phyloP scores from a whole-genome alignment of 2,888 invertebrate genomes.

The Folsomia manolachei region DNA sequence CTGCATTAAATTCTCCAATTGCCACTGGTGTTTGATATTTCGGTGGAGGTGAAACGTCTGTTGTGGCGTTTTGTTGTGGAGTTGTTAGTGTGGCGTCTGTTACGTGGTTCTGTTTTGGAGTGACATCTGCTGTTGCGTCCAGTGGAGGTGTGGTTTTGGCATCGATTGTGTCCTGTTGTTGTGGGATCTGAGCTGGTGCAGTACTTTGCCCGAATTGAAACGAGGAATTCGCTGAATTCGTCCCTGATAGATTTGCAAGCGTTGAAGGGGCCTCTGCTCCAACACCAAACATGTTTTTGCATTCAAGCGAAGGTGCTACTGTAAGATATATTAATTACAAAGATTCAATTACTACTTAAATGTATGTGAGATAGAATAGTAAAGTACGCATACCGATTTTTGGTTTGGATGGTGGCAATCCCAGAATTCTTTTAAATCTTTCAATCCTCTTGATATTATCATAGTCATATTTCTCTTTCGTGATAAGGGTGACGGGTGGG shows the following conservation, averaged over 20 bases:
- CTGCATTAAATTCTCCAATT: not conserved
- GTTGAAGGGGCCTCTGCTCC: not conserved
- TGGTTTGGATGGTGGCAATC: constrained; percentile 12
- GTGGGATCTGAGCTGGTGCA: too few relatives aligned
- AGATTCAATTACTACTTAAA: not conserved
- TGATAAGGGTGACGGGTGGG: constrained; percentile 7
- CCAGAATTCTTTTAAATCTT: constrained; percentile 23
- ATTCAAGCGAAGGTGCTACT: not conserved
- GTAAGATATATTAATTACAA: too few relatives aligned
- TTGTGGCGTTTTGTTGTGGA: too few relatives aligned
- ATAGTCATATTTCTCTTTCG: constrained; percentile 31
- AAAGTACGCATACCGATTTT: not conserved
- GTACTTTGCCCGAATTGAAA: not conserved
- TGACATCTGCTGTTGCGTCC: too few relatives aligned
- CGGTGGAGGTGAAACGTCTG: too few relatives aligned
- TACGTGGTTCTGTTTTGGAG: too few relatives aligned
- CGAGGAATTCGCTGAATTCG: constrained; percentile 16
- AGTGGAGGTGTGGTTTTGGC: too few relatives aligned
- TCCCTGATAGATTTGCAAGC: not conserved
- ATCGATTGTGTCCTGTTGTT: too few relatives aligned
- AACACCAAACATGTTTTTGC: not conserved
- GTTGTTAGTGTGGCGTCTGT: too few relatives aligned
- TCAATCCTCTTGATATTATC: constrained; percentile 27
- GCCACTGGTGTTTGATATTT: too few relatives aligned
- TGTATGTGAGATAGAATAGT: too few relatives aligned